Evolutionary conservation across 2,888 invertebrate genomes (phyloP).

Genomic region (Agrochola macilenta): DNA sequence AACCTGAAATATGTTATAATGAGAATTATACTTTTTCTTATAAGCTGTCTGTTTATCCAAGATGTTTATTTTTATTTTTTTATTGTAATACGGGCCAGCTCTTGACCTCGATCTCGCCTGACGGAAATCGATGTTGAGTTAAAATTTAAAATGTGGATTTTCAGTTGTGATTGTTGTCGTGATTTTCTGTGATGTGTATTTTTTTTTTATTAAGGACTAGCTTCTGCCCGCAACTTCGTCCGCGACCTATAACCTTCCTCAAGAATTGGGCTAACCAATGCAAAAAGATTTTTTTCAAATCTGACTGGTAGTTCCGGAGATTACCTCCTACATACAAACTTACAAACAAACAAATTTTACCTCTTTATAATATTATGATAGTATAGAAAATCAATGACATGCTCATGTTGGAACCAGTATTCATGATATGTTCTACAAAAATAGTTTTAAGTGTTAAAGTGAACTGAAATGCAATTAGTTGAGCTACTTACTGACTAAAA

Average conservation of each 20-base stretch:
- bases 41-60: not conserved
- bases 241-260: too few species aligned
- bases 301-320: too few species aligned
- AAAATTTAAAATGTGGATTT: not conserved
- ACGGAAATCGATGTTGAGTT: not conserved
- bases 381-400: not conserved
- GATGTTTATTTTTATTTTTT: too few species aligned
- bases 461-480: not conserved
- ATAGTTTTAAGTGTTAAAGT: not conserved
- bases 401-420: not conserved
- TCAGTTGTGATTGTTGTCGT: not conserved
- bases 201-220: too few species aligned
- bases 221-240: too few species aligned
- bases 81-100: too few species aligned
- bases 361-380: too few species aligned
- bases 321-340: too few species aligned
- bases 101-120: too few species aligned
- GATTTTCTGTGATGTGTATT: not conserved
- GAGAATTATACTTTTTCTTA: not conserved
- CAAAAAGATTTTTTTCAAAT: too few species aligned
- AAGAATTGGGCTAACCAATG: too few species aligned
- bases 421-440: not conserved
- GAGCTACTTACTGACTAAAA: constrained; percentile 84
- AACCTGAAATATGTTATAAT: constrained; percentile 80
- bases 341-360: too few species aligned